Evolutionary conservation across 2,888 invertebrate genomes (phyloP).

Genomic region (Drosophila kambysellisi): DNA sequence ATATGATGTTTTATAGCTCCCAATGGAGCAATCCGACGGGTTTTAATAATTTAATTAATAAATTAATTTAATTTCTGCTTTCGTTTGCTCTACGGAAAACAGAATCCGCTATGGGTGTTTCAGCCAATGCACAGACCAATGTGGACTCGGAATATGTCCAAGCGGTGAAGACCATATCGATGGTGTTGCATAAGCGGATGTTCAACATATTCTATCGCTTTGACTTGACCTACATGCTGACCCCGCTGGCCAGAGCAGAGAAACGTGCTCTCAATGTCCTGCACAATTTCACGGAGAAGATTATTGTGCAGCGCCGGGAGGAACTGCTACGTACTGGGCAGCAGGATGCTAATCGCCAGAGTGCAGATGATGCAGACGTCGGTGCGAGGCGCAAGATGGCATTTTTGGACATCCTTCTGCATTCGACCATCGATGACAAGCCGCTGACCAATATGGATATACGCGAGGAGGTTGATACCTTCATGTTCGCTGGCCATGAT

Average conservation of each 20-base stretch:
- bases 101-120: slow-evolving; percentile 95
- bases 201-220: slow-evolving; percentile 83
- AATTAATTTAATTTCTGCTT: background rate
- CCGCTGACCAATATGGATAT: slow-evolving; percentile 87
- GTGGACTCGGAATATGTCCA: slow-evolving; percentile 90
- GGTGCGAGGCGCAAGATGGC: slow-evolving; percentile 88
- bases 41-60: background rate
- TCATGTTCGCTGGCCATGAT: slow-evolving; percentile 89
- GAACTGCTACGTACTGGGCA: slow-evolving; percentile 73
- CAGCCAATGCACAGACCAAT: slow-evolving; percentile 90
- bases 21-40: no score
- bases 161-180: slow-evolving; percentile 88
- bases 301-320: slow-evolving; percentile 86
- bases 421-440: slow-evolving; percentile 87
- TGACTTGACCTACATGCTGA: slow-evolving; percentile 85
- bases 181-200: slow-evolving; percentile 84
- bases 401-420: slow-evolving; percentile 89
- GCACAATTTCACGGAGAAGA: slow-evolving; percentile 86
- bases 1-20: background rate
- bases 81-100: background rate
- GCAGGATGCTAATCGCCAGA: background rate
- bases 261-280: slow-evolving; percentile 85
- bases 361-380: slow-evolving; percentile 81
- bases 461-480: slow-evolving; percentile 90
- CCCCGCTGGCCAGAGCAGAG: slow-evolving; percentile 87